These are phyloP conservation scores for Auanema sp. DNA, from an alignment of 2,888 invertebrate species.

Conservation along the genomic window DNA sequence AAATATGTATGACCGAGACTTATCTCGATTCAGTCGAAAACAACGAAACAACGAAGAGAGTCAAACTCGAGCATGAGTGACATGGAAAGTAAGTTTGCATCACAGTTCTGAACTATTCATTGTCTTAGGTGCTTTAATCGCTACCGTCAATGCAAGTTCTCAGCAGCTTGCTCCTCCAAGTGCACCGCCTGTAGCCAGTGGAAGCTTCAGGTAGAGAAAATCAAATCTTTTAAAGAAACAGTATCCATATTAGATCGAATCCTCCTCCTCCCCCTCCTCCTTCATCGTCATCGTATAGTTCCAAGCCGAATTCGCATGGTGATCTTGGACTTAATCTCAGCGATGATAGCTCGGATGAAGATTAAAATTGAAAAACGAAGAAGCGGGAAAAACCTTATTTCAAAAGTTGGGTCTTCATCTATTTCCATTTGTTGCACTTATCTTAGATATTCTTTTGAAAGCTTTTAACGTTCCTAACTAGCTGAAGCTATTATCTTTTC, in stretches of 20 bases:
- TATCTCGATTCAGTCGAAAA: background rate
- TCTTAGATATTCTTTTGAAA: too few species aligned
- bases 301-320: constrained; percentile 22
- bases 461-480: too few species aligned
- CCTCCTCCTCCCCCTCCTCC: too few species aligned
- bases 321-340: constrained; percentile 35
- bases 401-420: too few species aligned
- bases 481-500: too few species aligned
- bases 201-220: background rate
- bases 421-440: too few species aligned
- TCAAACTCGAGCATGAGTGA: constrained; percentile 7
- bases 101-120: too few species aligned
- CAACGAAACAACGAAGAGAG: background rate
- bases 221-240: background rate
- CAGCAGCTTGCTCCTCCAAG: background rate
- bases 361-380: constrained; percentile 18
- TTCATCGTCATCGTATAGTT: too few species aligned
- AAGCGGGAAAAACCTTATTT: background rate
- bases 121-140: background rate
- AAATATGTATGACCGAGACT: background rate
- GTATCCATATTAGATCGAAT: background rate
- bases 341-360: constrained; percentile 43
- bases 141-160: background rate
- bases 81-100: constrained; percentile 4
- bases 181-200: background rate